Evolutionary conservation across 2,888 invertebrate genomes (phyloP), one percentile per base, ranked within the genome.

Genomic region (Pteria penguin): DNA sequence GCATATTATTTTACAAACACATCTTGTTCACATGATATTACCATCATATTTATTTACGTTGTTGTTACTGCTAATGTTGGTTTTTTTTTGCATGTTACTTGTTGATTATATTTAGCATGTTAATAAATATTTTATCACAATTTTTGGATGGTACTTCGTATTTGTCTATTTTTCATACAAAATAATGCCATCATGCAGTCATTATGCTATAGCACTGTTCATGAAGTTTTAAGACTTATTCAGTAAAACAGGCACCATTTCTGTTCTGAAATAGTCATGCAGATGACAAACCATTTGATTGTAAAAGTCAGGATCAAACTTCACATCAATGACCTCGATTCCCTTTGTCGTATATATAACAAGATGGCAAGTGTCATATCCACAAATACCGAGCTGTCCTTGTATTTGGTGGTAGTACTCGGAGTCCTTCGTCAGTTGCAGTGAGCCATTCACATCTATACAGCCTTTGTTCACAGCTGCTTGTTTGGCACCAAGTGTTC

Each of bases 351-450:
- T 65, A 36, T 26, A 45, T 18, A 65, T 45, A 14, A 65, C 65
- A 32, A 65, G 36, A 26, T 65, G n/a, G 52, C 65, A 65, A 24
- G 32, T 26, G 18, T 4, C 14, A 14, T 26, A 26, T 8, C 14
- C 52, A 22, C 24, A 24, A 14, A 65, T 26, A n/a, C 65, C 65
- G 24, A 65, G 45, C 36, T 65, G 65, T 18, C 65, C 65, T 52
- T 52, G 65, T 5, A 65, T 45, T 65, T 65, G 65, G 26, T n/a
- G n/a, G 36, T 52, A 65, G 36, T 65, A 65, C 11, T n/a, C 33
- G 24, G 24, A 65, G 8, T 45, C 8, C 24, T 22, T n/a, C n/a
- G 18, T 14, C n/a, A 36, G 18, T 24, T 63, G 8, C 2, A 14
- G 18, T 22, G n/a, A 22, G 27, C 29, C 61, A 27, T 14, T 27